Conservation (phyloP, 2,113 vertebrate genomes). For the Eulacestoma nigropectus region DNA sequence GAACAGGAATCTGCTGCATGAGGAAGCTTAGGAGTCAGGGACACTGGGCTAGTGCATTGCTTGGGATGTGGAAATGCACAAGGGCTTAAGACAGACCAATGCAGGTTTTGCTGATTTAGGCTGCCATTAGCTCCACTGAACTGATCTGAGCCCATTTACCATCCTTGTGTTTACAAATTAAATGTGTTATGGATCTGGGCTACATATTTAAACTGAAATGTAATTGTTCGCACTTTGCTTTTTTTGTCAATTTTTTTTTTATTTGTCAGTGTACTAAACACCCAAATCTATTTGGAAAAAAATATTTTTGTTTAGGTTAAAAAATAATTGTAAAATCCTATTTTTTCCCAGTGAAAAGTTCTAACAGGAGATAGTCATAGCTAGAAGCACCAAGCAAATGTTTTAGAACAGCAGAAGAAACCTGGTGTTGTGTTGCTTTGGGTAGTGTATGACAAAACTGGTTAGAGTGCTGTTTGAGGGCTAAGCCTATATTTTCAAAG, state of each 20-base stretch:
- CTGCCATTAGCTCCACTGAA: not conserved
- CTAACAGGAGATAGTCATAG: not conserved
- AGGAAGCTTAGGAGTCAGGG: not conserved
- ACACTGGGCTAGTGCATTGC: not conserved
- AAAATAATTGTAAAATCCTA: not conserved
- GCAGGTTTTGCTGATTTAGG: not conserved
- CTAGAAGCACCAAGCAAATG: not conserved
- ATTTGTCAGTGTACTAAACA: not conserved
- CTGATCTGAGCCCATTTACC: not conserved
- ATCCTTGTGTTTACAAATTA: not conserved
- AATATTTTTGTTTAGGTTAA: not conserved
- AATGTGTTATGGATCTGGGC: not conserved
- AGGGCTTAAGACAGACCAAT: not conserved
- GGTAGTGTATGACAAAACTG: not conserved
- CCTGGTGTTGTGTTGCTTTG: not conserved
- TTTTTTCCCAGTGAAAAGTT: not conserved
- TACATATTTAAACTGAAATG: not conserved
- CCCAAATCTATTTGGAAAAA: not conserved
- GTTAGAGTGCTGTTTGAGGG: not conserved
- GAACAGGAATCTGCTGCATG: not conserved
- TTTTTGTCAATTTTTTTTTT: not conserved
- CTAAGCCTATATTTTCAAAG: not conserved
- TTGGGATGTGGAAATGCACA: not conserved
- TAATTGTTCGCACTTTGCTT: not conserved
- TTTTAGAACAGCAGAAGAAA: not conserved